Base-by-base conservation (phyloP, 1,140 invertebrate species). In the Phymorhynchus buccinoides region DNA sequence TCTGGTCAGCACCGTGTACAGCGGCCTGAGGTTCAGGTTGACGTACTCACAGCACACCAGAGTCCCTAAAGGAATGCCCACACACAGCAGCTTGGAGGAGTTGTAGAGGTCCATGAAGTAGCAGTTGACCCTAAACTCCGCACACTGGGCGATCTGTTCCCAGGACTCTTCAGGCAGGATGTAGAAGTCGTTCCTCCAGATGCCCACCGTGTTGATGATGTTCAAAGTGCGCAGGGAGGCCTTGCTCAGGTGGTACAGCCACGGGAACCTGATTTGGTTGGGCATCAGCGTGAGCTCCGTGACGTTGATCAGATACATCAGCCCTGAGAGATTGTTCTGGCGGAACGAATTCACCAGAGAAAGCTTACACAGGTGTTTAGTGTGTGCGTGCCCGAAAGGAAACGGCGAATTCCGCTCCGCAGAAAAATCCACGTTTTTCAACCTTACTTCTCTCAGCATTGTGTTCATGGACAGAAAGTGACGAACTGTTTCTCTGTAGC, bases 231-330 rank as follows among this genome's bases (percentile, higher is more conserved):
- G 56, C 9, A 82, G 80, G 41, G 80, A 82, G 12, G 44, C 44
- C 27, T n/a, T 42, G 16, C 56, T 56, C 39, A 82, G 39, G n/a
- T 66, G 56, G n/a, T 37, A 30, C 42, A 82, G 56, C 56, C 42
- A 41, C 30, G 42, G 12, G 56, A 37, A 82, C 12, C 41, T 52
- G 12, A 82, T 42, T 0, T 62, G 56, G 9, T 62, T 22, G 42
- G 56, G 66, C 3, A 42, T 14, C 0, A 82, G 9, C 3, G 80
- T 71, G 7, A 82, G 39, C 22, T 82, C 80, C 18, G n/a, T 44
- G 16, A 82, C 42, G 30, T 82, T 62, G 66, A 68, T 48, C 48
- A 82, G 80, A 32, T 82, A 66, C 80, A 68, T 82, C 52, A 82
- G 56, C 12, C 56, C 30, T 27, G 42, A 35, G 3, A 82, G 37